phyloP scores from a whole-genome alignment of 2,113 vertebrate species.

The Chlorodrepanis virens region DNA sequence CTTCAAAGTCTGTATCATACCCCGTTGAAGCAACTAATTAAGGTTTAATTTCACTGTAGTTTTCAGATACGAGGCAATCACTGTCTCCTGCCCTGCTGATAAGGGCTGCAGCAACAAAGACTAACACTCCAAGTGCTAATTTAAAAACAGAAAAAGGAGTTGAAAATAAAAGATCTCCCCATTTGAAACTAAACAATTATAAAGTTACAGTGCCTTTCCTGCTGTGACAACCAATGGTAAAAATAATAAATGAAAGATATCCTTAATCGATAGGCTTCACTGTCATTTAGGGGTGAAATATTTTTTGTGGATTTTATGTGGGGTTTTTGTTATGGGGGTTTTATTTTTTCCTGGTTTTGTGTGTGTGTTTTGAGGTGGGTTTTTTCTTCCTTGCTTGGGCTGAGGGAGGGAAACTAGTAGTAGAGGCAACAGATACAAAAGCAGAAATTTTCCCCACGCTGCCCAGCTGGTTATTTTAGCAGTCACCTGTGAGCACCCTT shows the following conservation, averaged over 20 bases:
- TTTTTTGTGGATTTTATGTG: not conserved
- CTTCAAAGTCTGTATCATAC: conserved; percentile 42
- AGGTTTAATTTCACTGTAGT: conserved; percentile 56
- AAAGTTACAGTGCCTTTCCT: conserved; percentile 18
- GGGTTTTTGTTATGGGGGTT: fast-evolving
- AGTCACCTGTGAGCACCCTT: not conserved
- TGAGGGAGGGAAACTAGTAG: not conserved
- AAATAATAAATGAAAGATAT: not conserved
- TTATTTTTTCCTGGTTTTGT: not conserved
- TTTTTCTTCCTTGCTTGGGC: not conserved
- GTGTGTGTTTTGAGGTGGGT: not conserved
- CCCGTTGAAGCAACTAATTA: conserved; percentile 49
- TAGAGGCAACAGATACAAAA: not conserved
- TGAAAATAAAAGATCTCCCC: not conserved
- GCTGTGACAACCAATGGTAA: not conserved
- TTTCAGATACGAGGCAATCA: conserved; percentile 47
- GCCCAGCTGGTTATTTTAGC: conserved; percentile 20
- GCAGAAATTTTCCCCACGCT: not conserved
- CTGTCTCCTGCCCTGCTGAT: conserved; percentile 37
- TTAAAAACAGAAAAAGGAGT: conserved; percentile 27
- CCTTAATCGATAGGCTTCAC: not conserved
- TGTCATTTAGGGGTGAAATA: not conserved
- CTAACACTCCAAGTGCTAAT: conserved; percentile 26
- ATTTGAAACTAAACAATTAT: conserved; percentile 15
- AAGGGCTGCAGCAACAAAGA: conserved; percentile 53